These are phyloP conservation scores for Hirtodrosophila confusa DNA, from an alignment of 2,888 invertebrate species.

Conservation along the genomic window DNA sequence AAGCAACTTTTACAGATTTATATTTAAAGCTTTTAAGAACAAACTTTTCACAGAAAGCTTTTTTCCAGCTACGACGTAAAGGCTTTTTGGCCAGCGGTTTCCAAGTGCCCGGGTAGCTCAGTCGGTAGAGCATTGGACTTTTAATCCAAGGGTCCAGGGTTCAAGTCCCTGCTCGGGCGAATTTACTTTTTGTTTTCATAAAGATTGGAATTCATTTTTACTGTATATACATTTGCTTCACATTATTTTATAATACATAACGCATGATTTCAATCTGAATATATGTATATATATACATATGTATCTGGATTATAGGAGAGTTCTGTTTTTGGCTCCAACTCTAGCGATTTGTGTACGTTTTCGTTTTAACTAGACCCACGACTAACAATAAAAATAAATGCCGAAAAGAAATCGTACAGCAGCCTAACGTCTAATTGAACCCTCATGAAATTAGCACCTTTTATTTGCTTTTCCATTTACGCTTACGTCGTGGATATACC, in stretches of 20 bases:
- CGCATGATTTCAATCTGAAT: too few relatives aligned
- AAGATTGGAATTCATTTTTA: background rate
- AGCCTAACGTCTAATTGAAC: constrained; percentile 79
- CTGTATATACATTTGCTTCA: background rate
- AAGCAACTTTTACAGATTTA: background rate
- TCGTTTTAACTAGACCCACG: constrained; percentile 23
- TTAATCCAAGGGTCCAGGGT: constrained; percentile 85
- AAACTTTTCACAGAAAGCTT: constrained; percentile 4
- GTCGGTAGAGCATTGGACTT: constrained; percentile 85
- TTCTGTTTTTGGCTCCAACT: too few relatives aligned
- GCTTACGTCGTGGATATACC: constrained; percentile 64
- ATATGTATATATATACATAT: too few relatives aligned
- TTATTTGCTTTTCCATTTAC: constrained; percentile 78
- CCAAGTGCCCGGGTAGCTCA: constrained; percentile 82
- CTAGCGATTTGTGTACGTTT: constrained; percentile 3
- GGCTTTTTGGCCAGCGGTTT: background rate
- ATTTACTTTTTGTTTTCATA: constrained; percentile 2
- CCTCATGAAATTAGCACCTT: constrained; percentile 83
- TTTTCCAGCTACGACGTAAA: constrained; percentile 2
- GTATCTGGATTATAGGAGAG: too few relatives aligned
- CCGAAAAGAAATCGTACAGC: constrained; percentile 60
- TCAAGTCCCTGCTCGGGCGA: constrained; percentile 85
- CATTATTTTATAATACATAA: too few relatives aligned
- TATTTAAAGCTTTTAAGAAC: constrained; percentile 23
- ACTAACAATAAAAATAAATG: constrained; percentile 17